Base-by-base conservation (phyloP, 2,888 invertebrate genomes). In the Boloria euphrosyne region DNA sequence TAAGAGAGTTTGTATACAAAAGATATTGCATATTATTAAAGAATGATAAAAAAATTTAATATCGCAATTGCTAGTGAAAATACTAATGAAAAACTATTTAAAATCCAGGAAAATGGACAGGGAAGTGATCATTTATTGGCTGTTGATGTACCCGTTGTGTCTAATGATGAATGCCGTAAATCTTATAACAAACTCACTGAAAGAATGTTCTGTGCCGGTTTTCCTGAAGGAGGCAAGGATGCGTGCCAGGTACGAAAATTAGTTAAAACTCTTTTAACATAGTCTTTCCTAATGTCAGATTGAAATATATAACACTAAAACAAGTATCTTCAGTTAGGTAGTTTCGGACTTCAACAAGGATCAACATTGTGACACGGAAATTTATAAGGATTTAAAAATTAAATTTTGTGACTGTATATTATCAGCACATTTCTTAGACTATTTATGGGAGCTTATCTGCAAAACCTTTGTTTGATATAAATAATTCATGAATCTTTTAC, bases 191-290 rank as follows among this genome's bases (percentile, higher is more conserved):
- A 60, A 2, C 76, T 91, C 43, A 90, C 89, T 0, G 55, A 70
- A 0, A 77, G 84, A 50, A 90, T 89, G 89, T 76, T 90, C 60
- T 91, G 91, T 69, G 91, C 90, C 0, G 89, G 89, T 0, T 66
- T 78, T 0, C 76, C 83, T 7, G 78, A 80, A 72, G 90, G 88
- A 0, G 90, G 89, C 17, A 87, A 86, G 70, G 90, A 91, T 74
- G 82, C 89, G 10, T 92, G 90, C 66, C 89, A 90, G 86, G 91
- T 90, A 67, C 16, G 18, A 18, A 17, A 54, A 18, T 13, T 16
- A 2, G n/a, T n/a, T 10, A 2, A 38, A 38, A 5, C 31, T 31
- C 5, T 7, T 31, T 1, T 31, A 31, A 6, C 7, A 7, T 31
- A 31, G 10, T 38, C 10, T 38, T 38, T 38, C 10, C 10, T 38